These are phyloP conservation scores for Sebastes matsubarae DNA, from an alignment of 2,797 vertebrate genomes.

Conservation along the genomic window DNA sequence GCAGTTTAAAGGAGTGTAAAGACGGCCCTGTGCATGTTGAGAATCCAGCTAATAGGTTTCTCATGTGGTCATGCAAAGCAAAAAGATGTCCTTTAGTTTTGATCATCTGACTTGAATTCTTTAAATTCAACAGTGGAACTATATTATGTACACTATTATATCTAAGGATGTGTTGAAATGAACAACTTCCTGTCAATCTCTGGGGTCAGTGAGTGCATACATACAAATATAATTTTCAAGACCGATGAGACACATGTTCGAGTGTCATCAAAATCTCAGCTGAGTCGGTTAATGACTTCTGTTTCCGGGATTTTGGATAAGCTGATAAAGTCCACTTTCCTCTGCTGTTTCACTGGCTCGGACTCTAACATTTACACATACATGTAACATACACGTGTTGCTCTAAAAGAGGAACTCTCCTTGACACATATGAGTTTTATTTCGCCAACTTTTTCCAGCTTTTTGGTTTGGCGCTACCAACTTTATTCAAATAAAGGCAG, in stretches of 20 bases:
- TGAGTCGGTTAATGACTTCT: slow-evolving; percentile 33
- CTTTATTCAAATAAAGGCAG: slow-evolving; percentile 32
- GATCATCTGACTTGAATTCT: neutral
- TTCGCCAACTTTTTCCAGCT: neutral
- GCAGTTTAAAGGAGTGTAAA: neutral
- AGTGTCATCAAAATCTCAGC: slow-evolving; percentile 54
- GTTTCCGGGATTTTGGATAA: slow-evolving; percentile 59
- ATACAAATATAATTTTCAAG: neutral
- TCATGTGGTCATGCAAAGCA: neutral
- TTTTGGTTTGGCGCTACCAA: neutral
- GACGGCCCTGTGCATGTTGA: neutral
- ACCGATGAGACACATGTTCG: neutral
- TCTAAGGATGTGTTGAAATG: neutral
- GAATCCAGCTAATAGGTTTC: neutral
- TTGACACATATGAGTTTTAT: neutral
- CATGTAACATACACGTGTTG: no score
- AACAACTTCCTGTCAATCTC: neutral
- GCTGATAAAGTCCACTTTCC: slow-evolving; percentile 60
- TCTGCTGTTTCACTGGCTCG: slow-evolving; percentile 28
- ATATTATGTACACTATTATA: neutral
- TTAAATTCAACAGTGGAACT: neutral
- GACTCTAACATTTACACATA: neutral
- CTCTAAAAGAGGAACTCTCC: neutral
- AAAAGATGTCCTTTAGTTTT: neutral
- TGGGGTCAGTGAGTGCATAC: neutral